Conservation (phyloP, 92 coral and sea anemone species). For the Parazoanthus swiftii region DNA sequence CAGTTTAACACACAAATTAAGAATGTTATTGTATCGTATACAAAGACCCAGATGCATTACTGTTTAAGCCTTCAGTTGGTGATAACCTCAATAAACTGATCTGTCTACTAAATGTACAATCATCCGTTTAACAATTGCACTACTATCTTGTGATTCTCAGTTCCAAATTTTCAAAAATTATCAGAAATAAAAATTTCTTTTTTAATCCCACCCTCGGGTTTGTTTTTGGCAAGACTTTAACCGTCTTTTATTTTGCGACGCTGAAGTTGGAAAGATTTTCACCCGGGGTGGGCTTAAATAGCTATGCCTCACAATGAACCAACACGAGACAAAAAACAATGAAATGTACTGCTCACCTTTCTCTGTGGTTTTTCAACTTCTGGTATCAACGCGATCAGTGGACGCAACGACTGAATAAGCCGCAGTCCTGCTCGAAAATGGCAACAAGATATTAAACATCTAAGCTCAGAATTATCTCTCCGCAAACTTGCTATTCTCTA, state of each 20-base stretch:
- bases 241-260: too few relatives aligned
- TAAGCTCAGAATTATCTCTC: not conserved
- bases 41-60: too few relatives aligned
- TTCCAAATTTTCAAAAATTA: too few relatives aligned
- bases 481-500: not conserved
- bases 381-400: slow-evolving; percentile 94
- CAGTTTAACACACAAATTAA: too few relatives aligned
- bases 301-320: not conserved
- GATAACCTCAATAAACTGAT: too few relatives aligned
- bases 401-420: slow-evolving; percentile 88
- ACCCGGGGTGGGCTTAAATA: too few relatives aligned
- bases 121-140: too few relatives aligned
- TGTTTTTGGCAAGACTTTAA: not conserved
- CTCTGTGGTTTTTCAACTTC: slow-evolving; percentile 95
- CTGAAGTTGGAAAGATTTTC: too few relatives aligned
- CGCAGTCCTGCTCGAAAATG: slow-evolving; percentile 64
- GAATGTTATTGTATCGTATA: too few relatives aligned
- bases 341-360: slow-evolving; percentile 66
- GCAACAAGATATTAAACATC: not conserved
- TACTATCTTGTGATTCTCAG: not conserved
- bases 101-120: too few relatives aligned
- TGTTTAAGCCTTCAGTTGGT: too few relatives aligned
- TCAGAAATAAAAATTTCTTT: not conserved
- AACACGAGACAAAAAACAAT: not conserved
- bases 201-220: too few relatives aligned